These are phyloP conservation scores for cattle (Bos taurus) DNA, from an alignment of 2,113 vertebrate species.

Conservation along the genomic window DNA sequence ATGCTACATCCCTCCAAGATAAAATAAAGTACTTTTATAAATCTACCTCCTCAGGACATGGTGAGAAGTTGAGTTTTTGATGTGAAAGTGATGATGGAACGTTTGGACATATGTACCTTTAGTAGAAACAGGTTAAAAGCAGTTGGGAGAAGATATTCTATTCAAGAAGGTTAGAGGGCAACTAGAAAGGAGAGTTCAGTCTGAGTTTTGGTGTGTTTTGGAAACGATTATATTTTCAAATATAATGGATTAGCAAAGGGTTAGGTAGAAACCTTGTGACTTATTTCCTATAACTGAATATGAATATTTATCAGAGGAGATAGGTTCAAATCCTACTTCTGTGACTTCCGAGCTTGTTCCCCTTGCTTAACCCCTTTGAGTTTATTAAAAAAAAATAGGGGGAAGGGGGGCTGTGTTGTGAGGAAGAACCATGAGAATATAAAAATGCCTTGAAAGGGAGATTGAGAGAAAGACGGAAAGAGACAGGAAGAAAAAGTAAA, in stretches of 20 bases:
- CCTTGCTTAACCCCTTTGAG: background rate
- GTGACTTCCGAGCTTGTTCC: background rate
- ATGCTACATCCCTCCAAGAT: background rate
- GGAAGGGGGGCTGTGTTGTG: background rate
- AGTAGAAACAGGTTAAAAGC: background rate
- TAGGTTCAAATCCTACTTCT: background rate
- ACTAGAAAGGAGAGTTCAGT: background rate
- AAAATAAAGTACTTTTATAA: background rate
- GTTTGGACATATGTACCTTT: background rate
- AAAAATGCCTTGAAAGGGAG: constrained; percentile 19
- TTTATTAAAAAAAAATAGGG: background rate
- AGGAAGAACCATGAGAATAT: background rate
- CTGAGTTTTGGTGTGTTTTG: background rate
- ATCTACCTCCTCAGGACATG: background rate
- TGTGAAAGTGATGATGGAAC: background rate
- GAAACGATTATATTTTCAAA: background rate
- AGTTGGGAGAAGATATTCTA: background rate
- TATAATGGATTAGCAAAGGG: background rate
- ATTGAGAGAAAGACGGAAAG: background rate
- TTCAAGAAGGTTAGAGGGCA: background rate
- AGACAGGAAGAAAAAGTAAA: background rate
- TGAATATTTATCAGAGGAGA: background rate
- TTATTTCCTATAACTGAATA: background rate
- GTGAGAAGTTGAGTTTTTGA: background rate
- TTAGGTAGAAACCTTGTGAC: background rate